phyloP scores from a whole-genome alignment of 2,888 invertebrate genomes.

The Thymelicus sylvestris region DNA sequence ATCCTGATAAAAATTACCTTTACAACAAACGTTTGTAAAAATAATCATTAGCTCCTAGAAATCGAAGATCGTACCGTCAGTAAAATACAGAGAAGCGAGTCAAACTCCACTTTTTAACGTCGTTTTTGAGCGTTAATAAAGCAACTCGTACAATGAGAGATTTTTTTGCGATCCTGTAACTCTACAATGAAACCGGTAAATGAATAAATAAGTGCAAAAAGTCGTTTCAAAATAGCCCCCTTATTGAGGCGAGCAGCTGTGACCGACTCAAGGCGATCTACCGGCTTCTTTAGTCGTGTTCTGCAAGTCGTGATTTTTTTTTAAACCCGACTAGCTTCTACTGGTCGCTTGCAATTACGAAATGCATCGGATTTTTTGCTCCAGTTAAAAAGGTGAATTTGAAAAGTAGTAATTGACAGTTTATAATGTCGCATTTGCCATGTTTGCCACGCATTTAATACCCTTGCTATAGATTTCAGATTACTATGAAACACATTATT shows the following conservation, averaged over 20 bases:
- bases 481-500: too few species aligned
- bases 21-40: too few species aligned
- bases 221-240: conserved; percentile 72
- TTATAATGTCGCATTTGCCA: conserved; percentile 10
- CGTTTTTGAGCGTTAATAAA: conserved; percentile 38
- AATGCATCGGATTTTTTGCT: conserved; percentile 17
- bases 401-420: conserved; percentile 14
- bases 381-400: conserved; percentile 16
- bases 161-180: conserved; percentile 51
- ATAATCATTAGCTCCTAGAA: neutral
- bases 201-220: conserved; percentile 70
- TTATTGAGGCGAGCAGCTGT: conserved; percentile 69
- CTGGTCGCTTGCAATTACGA: conserved; percentile 40
- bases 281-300: conserved; percentile 61
- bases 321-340: conserved; percentile 37
- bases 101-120: conserved; percentile 28
- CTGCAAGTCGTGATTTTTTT: conserved; percentile 60
- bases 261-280: conserved; percentile 74
- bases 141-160: conserved; percentile 43
- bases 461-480: too few species aligned
- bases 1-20: too few species aligned
- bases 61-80: conserved; percentile 2
- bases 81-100: conserved; percentile 20
- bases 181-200: conserved; percentile 69
- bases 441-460: too few species aligned